phyloP scores from a whole-genome alignment of 1,140 invertebrate genomes.

The Nylanderia fulva region DNA sequence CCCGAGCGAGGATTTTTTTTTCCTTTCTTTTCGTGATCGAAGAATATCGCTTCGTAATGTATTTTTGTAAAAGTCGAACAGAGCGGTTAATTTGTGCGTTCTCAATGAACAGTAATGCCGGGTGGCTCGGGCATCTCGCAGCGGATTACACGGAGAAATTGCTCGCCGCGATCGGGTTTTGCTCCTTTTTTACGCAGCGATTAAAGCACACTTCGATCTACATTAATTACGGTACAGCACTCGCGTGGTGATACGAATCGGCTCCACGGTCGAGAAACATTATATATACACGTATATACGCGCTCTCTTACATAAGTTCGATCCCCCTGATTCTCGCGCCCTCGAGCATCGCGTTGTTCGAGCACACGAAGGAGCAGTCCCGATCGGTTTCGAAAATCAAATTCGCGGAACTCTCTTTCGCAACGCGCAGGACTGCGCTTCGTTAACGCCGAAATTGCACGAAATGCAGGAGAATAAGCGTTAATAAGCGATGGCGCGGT shows the following conservation, averaged over 20 bases:
- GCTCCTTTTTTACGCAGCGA: constrained; percentile 15
- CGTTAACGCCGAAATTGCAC: constrained; percentile 54
- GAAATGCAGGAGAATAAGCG: constrained; percentile 42
- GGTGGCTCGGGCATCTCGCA: neutral
- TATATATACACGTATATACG: too few relatives aligned
- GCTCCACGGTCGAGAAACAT: neutral
- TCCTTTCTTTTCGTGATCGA: constrained; percentile 6
- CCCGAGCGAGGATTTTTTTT: neutral
- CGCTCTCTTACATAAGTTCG: constrained; percentile 3
- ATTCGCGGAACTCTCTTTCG: constrained; percentile 37
- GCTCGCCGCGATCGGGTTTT: neutral
- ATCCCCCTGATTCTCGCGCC: neutral
- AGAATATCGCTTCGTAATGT: neutral
- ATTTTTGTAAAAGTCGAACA: constrained; percentile 10
- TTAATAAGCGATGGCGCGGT: constrained; percentile 64
- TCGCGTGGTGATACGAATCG: constrained; percentile 6
- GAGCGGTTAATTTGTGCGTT: constrained; percentile 12
- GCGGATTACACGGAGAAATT: constrained; percentile 1
- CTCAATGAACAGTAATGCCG: neutral
- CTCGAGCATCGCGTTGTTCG: constrained; percentile 6
- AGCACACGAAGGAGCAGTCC: too few relatives aligned
- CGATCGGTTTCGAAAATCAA: constrained; percentile 24
- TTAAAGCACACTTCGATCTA: constrained; percentile 23
- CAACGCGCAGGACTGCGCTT: constrained; percentile 51
- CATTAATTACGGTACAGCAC: constrained; percentile 10